Conservation (phyloP, 2,797 vertebrate species). For the Sarcoramphus papa region DNA sequence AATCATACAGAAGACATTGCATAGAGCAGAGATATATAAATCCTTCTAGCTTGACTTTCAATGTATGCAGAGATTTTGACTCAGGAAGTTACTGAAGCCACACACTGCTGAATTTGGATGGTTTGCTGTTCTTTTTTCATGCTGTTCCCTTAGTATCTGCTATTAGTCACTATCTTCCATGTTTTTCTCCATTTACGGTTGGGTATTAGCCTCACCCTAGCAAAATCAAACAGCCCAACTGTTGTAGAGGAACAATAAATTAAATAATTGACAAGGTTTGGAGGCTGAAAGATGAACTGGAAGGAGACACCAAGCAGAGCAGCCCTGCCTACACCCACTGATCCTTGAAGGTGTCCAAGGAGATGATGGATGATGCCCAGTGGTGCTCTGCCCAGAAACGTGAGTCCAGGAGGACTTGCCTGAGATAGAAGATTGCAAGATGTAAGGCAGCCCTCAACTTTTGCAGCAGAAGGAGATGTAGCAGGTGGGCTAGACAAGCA, state of each 20-base stretch:
- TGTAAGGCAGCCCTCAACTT: neutral
- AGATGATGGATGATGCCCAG: neutral
- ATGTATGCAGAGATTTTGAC: neutral
- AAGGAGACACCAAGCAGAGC: neutral
- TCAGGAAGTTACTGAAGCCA: neutral
- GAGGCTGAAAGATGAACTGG: neutral
- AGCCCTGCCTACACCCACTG: neutral
- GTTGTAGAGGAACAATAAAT: neutral
- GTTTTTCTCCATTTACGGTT: neutral
- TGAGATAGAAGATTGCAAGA: neutral
- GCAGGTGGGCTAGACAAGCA: neutral
- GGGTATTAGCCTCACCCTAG: neutral
- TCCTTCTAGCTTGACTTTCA: neutral
- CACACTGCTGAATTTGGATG: neutral
- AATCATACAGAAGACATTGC: neutral
- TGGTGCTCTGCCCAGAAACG: neutral
- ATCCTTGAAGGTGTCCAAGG: neutral
- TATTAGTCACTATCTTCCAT: neutral
- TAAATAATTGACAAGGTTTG: neutral
- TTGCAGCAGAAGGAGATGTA: neutral
- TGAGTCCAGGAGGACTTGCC: neutral
- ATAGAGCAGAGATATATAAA: neutral
- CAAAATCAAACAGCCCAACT: neutral
- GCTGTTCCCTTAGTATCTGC: neutral
- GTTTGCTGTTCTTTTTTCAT: neutral